Percentiles rank a stretch among this genome's conserved stretches.
These are phyloP conservation scores for Muscicapa striata DNA, from an alignment of 2,797 vertebrate genomes.

Conservation along the genomic window DNA sequence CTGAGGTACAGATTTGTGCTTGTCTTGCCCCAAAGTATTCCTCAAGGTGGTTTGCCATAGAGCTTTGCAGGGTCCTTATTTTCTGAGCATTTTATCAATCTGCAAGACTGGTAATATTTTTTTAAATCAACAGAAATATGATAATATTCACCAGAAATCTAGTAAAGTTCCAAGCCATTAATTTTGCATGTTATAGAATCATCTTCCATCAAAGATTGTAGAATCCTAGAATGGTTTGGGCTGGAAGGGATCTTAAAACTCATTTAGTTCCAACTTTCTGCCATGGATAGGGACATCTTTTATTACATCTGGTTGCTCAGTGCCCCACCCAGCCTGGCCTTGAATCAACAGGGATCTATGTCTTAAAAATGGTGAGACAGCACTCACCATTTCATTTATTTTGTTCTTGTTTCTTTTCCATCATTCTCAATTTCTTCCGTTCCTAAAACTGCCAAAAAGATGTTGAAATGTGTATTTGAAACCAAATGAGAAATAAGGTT, in stretches of 20 bases:
- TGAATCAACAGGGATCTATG: neutral
- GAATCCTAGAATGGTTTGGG: neutral
- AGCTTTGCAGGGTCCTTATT: neutral
- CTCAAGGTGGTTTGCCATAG: neutral
- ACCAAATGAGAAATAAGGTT: neutral
- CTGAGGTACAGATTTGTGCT: neutral
- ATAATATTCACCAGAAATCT: neutral
- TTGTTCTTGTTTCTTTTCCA: neutral
- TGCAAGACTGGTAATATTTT: neutral
- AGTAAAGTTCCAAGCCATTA: neutral
- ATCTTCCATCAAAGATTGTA: neutral
- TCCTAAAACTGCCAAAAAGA: neutral
- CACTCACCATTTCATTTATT: neutral
- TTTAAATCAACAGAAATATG: neutral
- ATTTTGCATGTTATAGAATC: neutral
- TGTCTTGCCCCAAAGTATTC: neutral
- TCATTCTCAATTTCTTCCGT: neutral
- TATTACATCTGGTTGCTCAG: neutral
- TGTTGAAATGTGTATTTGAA: neutral
- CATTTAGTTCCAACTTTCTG: neutral
- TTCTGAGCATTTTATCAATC: neutral
- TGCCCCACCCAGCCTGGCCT: neutral
- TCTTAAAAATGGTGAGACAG: neutral
- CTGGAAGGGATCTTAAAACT: neutral
- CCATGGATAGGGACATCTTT: neutral